These are phyloP conservation scores for Formica selysi DNA, from an alignment of 1,140 invertebrate genomes.

Conservation along the genomic window DNA sequence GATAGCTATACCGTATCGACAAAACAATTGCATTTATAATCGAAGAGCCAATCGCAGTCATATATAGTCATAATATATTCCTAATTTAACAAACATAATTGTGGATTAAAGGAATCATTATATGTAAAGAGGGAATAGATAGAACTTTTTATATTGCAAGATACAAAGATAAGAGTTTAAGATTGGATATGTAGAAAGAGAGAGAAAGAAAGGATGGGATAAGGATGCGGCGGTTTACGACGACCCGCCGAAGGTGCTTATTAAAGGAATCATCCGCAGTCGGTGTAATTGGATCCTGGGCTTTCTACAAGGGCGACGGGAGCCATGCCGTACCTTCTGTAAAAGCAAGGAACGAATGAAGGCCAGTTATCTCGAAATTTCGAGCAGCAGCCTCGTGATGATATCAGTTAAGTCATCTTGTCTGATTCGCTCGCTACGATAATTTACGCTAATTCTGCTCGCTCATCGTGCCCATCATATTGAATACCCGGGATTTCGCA, in stretches of 20 bases:
- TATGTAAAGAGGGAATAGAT: too few species aligned
- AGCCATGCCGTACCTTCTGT: neutral
- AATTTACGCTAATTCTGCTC: conserved; percentile 47
- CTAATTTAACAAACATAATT: neutral
- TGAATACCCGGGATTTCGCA: neutral
- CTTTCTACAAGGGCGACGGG: neutral
- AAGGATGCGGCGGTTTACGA: conserved; percentile 19
- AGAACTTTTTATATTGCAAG: neutral
- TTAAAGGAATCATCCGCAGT: conserved; percentile 50
- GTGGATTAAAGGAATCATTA: neutral
- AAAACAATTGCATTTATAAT: neutral
- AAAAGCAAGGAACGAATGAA: neutral
- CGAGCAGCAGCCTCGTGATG: neutral
- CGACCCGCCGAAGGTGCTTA: neutral
- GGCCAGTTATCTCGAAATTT: neutral
- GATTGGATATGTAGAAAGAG: neutral
- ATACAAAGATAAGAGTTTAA: conserved; percentile 28
- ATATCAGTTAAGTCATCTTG: conserved; percentile 27
- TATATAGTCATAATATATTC: neutral
- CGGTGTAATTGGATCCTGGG: conserved; percentile 42
- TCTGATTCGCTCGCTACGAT: neutral
- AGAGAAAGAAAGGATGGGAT: neutral
- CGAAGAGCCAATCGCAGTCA: neutral
- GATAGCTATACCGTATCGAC: neutral
- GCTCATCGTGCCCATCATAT: neutral